phyloP scores from a whole-genome alignment of 2,797 vertebrate genomes.

The Spheniscus humboldti region DNA sequence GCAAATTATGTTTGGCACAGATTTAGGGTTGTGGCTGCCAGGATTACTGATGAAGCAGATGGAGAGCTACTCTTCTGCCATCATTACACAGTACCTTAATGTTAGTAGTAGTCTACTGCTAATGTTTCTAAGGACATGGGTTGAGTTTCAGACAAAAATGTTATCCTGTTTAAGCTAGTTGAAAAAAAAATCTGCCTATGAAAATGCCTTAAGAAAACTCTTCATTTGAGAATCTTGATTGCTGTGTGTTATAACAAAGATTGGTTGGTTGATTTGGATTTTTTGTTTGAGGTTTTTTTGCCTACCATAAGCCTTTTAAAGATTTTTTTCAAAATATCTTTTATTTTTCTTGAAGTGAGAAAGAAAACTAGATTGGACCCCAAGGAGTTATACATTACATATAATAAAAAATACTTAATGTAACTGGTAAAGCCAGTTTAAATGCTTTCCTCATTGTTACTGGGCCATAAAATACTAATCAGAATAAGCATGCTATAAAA shows the following conservation, averaged over 20 bases:
- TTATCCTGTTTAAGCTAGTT: neutral
- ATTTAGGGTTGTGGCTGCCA: neutral
- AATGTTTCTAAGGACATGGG: neutral
- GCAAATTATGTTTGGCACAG: neutral
- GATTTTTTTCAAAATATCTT: neutral
- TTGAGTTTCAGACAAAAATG: neutral
- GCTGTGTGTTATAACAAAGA: neutral
- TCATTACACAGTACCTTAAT: neutral
- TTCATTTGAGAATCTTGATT: neutral
- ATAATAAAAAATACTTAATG: neutral
- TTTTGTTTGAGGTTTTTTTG: neutral
- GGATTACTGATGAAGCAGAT: neutral
- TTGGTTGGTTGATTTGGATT: neutral
- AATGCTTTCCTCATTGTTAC: neutral
- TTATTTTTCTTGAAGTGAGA: neutral
- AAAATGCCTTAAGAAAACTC: neutral
- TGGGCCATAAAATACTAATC: neutral
- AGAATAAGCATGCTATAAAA: constrained; percentile 1
- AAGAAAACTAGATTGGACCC: neutral
- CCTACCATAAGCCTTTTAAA: neutral
- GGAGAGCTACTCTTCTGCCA: neutral
- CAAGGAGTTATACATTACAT: neutral
- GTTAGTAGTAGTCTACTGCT: neutral
- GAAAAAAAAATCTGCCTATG: neutral
- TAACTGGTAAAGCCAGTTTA: neutral